These are phyloP conservation scores for Sebastes elongatus DNA, from an alignment of 2,797 vertebrate species.

Conservation along the genomic window DNA sequence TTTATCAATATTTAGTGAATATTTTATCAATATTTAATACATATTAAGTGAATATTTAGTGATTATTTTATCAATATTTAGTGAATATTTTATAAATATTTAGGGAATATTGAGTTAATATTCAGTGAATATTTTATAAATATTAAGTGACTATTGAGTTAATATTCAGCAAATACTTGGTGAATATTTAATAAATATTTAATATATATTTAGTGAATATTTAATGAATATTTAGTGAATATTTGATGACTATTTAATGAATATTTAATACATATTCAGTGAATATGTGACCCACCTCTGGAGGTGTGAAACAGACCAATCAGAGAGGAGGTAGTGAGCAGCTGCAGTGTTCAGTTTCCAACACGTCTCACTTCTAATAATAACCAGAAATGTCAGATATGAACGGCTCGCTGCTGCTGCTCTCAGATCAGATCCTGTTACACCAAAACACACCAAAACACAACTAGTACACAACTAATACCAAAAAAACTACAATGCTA, in stretches of 20 bases:
- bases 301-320: neutral
- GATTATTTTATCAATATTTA: too few species aligned
- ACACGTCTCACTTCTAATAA: conserved; percentile 54
- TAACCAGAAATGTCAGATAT: conserved; percentile 64
- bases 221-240: neutral
- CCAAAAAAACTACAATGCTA: too few species aligned
- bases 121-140: too few species aligned
- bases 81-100: neutral
- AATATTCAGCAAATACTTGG: neutral
- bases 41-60: too few species aligned
- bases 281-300: neutral
- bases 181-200: neutral
- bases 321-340: conserved; percentile 12
- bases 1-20: too few species aligned
- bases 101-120: neutral
- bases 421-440: conserved; percentile 33
- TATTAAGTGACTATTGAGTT: neutral
- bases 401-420: conserved; percentile 10
- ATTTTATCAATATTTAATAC: too few species aligned
- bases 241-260: neutral
- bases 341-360: conserved; percentile 23
- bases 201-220: neutral
- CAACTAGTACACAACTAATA: neutral
- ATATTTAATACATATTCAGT: neutral
- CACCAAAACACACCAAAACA: neutral